A percentile compares a stretch with the other conserved stretches of the same genome.
Conservation (phyloP, 1,140 invertebrate species). For the Euschistus heros region DNA sequence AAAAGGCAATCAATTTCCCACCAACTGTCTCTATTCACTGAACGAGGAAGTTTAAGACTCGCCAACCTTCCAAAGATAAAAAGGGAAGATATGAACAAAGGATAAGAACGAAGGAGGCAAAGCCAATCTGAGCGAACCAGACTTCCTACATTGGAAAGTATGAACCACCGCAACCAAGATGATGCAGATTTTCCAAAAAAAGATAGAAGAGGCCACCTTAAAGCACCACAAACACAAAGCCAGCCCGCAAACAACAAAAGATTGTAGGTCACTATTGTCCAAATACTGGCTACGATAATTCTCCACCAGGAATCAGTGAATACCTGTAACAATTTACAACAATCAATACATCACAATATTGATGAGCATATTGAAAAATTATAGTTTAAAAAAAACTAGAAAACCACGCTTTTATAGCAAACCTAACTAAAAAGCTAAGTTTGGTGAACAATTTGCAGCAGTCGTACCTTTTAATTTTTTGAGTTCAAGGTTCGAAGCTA, state of each 20-base stretch:
- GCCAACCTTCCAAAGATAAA: constrained; percentile 14
- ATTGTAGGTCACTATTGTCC: constrained; percentile 15
- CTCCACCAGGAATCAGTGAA: constrained; percentile 16
- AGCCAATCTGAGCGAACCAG: constrained; percentile 26
- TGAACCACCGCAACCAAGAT: neutral
- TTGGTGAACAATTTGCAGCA: too few species aligned
- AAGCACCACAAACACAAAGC: constrained; percentile 13
- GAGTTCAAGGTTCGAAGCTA: too few species aligned
- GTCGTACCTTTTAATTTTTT: too few species aligned
- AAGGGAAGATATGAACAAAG: constrained; percentile 18
- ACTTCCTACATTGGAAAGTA: constrained; percentile 6
- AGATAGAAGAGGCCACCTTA: constrained; percentile 8
- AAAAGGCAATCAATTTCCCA: constrained; percentile 31
- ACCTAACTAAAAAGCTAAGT: too few species aligned
- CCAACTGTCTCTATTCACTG: constrained; percentile 26
- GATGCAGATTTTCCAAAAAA: neutral
- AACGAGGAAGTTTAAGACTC: neutral
- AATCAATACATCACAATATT: too few species aligned
- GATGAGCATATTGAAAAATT: too few species aligned
- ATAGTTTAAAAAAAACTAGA: too few species aligned
- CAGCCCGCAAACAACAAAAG: constrained; percentile 14
- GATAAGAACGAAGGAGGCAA: constrained; percentile 22
- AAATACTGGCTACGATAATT: constrained; percentile 15
- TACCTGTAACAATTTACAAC: neutral
- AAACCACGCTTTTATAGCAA: too few species aligned